A percentile compares a stretch with the other conserved stretches of the same genome.
These are phyloP conservation scores for Phainopepla nitens DNA, from an alignment of 2,113 vertebrate genomes.

Conservation along the genomic window DNA sequence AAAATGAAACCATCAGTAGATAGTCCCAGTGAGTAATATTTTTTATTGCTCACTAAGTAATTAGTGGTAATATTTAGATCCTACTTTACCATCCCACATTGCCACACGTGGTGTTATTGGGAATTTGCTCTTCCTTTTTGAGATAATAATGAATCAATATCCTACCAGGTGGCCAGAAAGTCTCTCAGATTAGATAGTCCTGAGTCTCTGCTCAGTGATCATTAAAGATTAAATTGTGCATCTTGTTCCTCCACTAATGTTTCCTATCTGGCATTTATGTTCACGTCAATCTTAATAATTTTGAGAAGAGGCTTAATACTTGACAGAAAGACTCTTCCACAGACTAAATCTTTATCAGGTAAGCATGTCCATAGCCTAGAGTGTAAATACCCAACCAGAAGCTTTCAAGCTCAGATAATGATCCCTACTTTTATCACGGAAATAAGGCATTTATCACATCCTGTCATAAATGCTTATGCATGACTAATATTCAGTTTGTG, in stretches of 20 bases:
- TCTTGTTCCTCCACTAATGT: not conserved
- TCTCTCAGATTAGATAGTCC: not conserved
- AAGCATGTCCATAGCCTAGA: not conserved
- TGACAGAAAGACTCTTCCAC: not conserved
- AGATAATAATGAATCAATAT: not conserved
- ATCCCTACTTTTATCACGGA: not conserved
- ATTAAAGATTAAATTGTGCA: not conserved
- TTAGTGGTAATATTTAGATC: not conserved
- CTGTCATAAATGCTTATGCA: not conserved
- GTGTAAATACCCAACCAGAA: not conserved
- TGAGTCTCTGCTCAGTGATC: not conserved
- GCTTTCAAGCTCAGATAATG: not conserved
- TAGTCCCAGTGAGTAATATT: not conserved
- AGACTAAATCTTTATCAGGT: not conserved
- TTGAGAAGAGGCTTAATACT: not conserved
- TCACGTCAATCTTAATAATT: not conserved
- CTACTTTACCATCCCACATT: not conserved
- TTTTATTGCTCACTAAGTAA: not conserved
- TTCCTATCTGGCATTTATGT: not conserved
- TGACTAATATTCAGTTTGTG: not conserved
- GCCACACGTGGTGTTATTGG: rapidly evolving
- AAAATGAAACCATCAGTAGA: not conserved
- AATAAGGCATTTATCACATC: not conserved
- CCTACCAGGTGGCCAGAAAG: not conserved
- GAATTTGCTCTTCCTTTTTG: not conserved